Evolutionary conservation across 2,888 invertebrate species (phyloP), one percentile per base, ranked within the genome.

Genomic region (Rhyacophila evoluta): DNA sequence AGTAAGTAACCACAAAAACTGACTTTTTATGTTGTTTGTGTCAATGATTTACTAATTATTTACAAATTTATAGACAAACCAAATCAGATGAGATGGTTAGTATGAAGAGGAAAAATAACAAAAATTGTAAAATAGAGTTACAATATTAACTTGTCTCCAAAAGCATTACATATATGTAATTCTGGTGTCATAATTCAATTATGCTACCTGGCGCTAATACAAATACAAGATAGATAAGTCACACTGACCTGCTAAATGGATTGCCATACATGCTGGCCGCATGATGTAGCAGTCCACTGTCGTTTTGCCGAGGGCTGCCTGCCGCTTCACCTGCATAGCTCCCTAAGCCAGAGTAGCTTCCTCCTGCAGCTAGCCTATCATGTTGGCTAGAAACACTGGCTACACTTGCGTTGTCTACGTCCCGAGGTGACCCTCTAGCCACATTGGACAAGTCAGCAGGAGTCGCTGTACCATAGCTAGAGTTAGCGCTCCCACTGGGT

Each of bases 221-320:
- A n/a, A n/a, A n/a, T n/a, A n/a, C n/a, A n/a, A n/a, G n/a, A n/a
- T n/a, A n/a, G n/a, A n/a, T n/a, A n/a, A 33, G 0, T 68, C 10
- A n/a, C 12, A 39, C 71, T 73, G 15, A 79, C 89, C 89, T 87
- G 85, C 87, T 88, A 82, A 86, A 89, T 84, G 88, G 88, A 84
- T 85, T 88, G 83, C 88, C 87, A 70, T 89, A 89, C 88, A 89
- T 88, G 84, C 87, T 76, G 11, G 81, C 85, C 4, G 82, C 74
- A 83, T 87, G 86, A 83, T 89, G 89, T 82, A 88, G 88, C 81
- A 89, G 88, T 10, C 75, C 77, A n/a, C 77, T 67, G 15, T 82
- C 79, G 5, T 33, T 27, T 74, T 82, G 82, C 37, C 81, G 69
- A 3, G 85, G 86, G 82, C 85, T 84, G 79, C 86, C 79, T 0